A percentile compares a stretch with the other conserved stretches of the same genome.
Evolutionary conservation across 2,113 vertebrate species (phyloP).

Genomic region (Falco punctatus): DNA sequence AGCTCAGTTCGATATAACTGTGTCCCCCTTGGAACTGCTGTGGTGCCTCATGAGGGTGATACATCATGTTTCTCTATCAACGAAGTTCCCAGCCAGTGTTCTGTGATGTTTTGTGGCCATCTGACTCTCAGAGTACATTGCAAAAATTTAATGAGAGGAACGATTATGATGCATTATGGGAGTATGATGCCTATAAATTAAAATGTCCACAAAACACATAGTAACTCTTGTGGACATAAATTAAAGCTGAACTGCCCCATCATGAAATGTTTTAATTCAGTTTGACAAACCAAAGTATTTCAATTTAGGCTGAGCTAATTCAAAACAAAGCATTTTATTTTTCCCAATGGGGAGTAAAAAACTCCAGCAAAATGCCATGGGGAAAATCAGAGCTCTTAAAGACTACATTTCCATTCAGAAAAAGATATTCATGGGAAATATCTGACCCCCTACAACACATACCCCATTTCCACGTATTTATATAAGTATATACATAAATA

Average conservation of each 20-base stretch:
- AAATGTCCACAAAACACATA: conserved; percentile 10
- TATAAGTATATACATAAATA: background rate
- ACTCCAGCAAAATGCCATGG: conserved; percentile 32
- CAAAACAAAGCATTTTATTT: conserved; percentile 65
- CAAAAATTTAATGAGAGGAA: conserved; percentile 44
- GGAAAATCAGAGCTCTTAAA: conserved; percentile 28
- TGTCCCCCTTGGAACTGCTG: background rate
- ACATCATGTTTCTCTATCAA: background rate
- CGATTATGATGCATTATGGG: conserved; percentile 3
- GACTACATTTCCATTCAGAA: conserved; percentile 49
- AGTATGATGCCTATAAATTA: conserved; percentile 51
- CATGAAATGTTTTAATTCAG: conserved; percentile 51
- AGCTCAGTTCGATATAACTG: background rate
- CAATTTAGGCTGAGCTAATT: conserved; percentile 53
- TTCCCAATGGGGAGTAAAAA: conserved; percentile 44
- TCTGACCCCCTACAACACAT: conserved; percentile 45
- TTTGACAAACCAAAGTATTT: conserved; percentile 59
- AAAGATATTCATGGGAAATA: conserved; percentile 60
- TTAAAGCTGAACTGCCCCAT: background rate
- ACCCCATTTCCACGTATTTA: background rate
- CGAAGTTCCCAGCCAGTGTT: background rate
- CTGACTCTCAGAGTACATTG: conserved; percentile 9
- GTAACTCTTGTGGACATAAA: conserved; percentile 27
- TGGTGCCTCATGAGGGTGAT: conserved; percentile 24
- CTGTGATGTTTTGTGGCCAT: conserved; percentile 45